Evolutionary conservation across 2,113 vertebrate genomes (phyloP).

Genomic region (Desmodus rotundus): DNA sequence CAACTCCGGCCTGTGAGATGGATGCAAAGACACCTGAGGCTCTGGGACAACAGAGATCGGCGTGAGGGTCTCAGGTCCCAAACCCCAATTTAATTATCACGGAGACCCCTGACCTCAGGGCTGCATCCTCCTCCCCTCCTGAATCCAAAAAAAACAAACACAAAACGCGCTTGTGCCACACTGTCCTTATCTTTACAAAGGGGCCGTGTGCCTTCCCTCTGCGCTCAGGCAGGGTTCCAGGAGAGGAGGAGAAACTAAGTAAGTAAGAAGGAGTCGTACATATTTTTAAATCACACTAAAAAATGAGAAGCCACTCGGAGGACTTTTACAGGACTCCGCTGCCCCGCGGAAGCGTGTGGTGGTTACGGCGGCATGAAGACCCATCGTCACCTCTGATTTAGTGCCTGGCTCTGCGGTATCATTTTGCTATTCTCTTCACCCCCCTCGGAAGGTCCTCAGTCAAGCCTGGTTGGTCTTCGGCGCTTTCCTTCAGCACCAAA

Average conservation of each 20-base stretch:
- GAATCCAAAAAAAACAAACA: not conserved
- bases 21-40: not conserved
- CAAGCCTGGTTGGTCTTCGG: constrained; percentile 20
- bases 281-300: not conserved
- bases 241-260: not conserved
- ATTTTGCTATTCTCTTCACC: constrained; percentile 17
- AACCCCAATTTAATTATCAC: not conserved
- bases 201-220: not conserved
- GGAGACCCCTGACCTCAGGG: not conserved
- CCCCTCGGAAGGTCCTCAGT: not conserved
- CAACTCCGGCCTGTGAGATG: not conserved
- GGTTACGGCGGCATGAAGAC: not conserved
- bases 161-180: not conserved
- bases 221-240: not conserved
- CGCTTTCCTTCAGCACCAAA: constrained; percentile 2
- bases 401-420: not conserved
- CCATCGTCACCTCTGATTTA: constrained; percentile 24
- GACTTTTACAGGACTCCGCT: not conserved
- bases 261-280: not conserved
- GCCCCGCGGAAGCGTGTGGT: not conserved
- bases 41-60: not conserved
- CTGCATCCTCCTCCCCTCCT: not conserved
- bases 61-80: not conserved
- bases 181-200: not conserved
- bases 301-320: not conserved